These are phyloP conservation scores for Carposina sasakii DNA, from an alignment of 1,140 invertebrate genomes.

Conservation along the genomic window DNA sequence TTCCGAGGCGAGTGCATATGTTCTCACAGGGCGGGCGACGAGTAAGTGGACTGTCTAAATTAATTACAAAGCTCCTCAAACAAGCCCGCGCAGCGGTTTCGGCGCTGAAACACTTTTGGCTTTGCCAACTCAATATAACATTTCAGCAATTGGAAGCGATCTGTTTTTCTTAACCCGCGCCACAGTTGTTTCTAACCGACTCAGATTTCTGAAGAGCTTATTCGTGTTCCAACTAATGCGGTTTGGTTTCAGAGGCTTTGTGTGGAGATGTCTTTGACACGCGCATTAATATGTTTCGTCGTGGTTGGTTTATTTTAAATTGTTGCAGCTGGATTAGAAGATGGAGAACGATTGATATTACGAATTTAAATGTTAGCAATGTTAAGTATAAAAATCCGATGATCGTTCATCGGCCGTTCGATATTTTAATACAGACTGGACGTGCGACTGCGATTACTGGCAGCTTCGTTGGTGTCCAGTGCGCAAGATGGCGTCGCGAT, in stretches of 20 bases:
- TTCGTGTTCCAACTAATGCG: conserved; percentile 60
- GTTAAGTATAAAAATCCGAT: too few relatives aligned
- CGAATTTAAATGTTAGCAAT: too few relatives aligned
- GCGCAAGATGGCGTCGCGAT: conserved; percentile 61
- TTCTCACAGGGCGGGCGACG: conserved; percentile 29
- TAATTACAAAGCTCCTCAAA: conserved; percentile 46
- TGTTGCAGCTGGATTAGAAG: too few relatives aligned
- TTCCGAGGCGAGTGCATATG: conserved; percentile 28
- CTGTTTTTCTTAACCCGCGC: conserved; percentile 33
- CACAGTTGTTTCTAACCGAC: conserved; percentile 31
- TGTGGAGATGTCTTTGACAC: conserved; percentile 39
- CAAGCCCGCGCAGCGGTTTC: conserved; percentile 32
- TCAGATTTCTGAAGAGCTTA: conserved; percentile 59
- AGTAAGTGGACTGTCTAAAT: conserved; percentile 54
- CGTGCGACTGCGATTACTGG: conserved; percentile 31
- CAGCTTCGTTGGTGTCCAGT: conserved; percentile 38
- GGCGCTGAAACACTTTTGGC: conserved; percentile 38
- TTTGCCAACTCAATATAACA: conserved; percentile 21
- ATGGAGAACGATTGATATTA: too few relatives aligned
- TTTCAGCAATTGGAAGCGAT: conserved; percentile 39
- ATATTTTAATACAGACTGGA: conserved; percentile 1
- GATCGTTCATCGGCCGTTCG: conserved; percentile 2
- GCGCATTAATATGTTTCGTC: conserved; percentile 36
- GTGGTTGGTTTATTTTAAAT: too few relatives aligned
- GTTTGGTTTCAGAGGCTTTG: conserved; percentile 50